Percentiles rank a stretch among this genome's conserved stretches.
Evolutionary conservation across 2,888 invertebrate species (phyloP).

Genomic region (Timema podura): DNA sequence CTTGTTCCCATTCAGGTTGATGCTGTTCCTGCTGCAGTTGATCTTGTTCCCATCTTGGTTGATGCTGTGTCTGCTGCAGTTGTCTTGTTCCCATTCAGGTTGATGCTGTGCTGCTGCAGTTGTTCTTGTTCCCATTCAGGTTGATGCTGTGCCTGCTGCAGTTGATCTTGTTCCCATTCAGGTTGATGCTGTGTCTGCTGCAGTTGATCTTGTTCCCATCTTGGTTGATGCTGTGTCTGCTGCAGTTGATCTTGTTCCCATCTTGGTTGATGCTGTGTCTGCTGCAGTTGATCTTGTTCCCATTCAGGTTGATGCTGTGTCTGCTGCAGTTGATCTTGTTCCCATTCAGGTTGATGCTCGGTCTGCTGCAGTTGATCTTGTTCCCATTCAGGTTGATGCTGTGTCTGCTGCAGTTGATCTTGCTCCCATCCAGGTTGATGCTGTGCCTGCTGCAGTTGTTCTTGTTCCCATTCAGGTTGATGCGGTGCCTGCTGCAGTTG

Average conservation of each 20-base stretch:
- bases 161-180: slow-evolving; percentile 22
- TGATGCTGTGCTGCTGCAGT: too few relatives aligned
- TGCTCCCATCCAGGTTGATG: slow-evolving; percentile 5
- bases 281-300: slow-evolving; percentile 17
- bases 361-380: slow-evolving; percentile 2
- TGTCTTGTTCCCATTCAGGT: too few relatives aligned
- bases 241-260: slow-evolving; percentile 39
- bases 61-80: too few relatives aligned
- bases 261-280: slow-evolving; percentile 33
- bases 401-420: neutral
- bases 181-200: slow-evolving; percentile 26
- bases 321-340: slow-evolving; percentile 35
- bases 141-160: slow-evolving; percentile 4
- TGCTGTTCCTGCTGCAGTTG: too few relatives aligned
- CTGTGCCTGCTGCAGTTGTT: slow-evolving; percentile 10
- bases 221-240: slow-evolving; percentile 30
- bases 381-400: neutral
- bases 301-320: slow-evolving; percentile 21
- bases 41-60: too few relatives aligned
- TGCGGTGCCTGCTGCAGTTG: too few relatives aligned
- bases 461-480: neutral
- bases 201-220: slow-evolving; percentile 23
- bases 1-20: too few relatives aligned
- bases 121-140: too few relatives aligned
- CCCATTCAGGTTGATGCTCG: slow-evolving; percentile 12